These are phyloP conservation scores for Hydrolagus affinis DNA, from an alignment of 2,113 vertebrate genomes.

Conservation along the genomic window DNA sequence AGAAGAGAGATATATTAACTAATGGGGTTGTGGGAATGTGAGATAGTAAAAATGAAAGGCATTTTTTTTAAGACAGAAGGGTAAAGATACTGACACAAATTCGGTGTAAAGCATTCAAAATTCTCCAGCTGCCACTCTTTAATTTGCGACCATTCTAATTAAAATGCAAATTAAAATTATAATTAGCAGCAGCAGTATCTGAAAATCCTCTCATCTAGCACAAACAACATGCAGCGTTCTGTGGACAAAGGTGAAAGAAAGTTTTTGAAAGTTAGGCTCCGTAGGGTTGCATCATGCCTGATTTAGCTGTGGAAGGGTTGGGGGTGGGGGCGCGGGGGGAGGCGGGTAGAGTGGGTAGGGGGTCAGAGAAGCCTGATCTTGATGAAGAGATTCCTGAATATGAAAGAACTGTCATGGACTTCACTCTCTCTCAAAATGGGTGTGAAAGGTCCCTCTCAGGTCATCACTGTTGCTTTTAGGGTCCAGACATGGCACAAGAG, in stretches of 20 bases:
- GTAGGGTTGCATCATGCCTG: conserved; percentile 33
- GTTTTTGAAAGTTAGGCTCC: conserved; percentile 42
- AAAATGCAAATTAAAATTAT: conserved; percentile 99
- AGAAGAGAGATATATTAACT: neutral
- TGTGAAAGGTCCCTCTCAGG: conserved; percentile 72
- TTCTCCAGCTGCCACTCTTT: conserved; percentile 99
- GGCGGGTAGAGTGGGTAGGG: conserved; percentile 37
- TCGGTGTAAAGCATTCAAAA: conserved; percentile 89
- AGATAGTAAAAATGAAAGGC: conserved; percentile 34
- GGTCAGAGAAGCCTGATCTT: conserved; percentile 36
- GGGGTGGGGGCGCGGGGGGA: conserved; percentile 47
- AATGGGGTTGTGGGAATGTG: neutral
- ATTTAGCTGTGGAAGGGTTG: conserved; percentile 45
- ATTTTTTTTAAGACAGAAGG: conserved; percentile 55
- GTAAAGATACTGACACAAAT: conserved; percentile 69
- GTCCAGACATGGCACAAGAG: conserved; percentile 62
- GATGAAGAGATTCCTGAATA: conserved; percentile 63
- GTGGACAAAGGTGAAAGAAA: conserved; percentile 43
- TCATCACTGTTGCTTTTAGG: conserved; percentile 66
- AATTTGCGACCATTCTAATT: conserved; percentile 99
- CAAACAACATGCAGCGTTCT: conserved; percentile 85
- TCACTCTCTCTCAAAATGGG: conserved; percentile 73
- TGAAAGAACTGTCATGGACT: conserved; percentile 55
- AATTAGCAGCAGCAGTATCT: conserved; percentile 99
- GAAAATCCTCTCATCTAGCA: conserved; percentile 85